These are phyloP conservation scores for Vipera ursinii DNA, from an alignment of 2,797 vertebrate genomes.

Conservation along the genomic window DNA sequence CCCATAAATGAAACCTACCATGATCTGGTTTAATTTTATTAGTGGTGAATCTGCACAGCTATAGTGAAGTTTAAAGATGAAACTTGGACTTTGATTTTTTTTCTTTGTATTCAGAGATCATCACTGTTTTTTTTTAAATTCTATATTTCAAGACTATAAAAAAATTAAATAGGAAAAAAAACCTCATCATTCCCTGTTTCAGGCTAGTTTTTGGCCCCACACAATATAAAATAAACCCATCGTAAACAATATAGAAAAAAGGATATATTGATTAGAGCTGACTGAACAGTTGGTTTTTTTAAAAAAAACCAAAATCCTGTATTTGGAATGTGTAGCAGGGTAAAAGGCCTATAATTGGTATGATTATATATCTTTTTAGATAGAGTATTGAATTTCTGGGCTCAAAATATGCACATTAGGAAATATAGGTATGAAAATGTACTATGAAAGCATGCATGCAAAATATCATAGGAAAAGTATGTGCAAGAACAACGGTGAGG, in stretches of 20 bases:
- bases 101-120: neutral
- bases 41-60: neutral
- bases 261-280: neutral
- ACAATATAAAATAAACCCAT: neutral
- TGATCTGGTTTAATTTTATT: neutral
- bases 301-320: neutral
- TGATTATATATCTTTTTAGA: neutral
- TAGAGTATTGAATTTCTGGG: neutral
- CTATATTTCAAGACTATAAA: neutral
- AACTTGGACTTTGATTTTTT: neutral
- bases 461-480: neutral
- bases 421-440: neutral
- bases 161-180: neutral
- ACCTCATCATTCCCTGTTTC: neutral
- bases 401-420: neutral
- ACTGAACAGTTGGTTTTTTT: neutral
- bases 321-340: neutral
- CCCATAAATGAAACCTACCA: neutral
- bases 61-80: neutral
- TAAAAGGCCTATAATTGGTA: neutral
- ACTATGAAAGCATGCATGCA: neutral
- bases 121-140: neutral
- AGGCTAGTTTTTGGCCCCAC: neutral
- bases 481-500: neutral
- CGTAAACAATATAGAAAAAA: neutral